These are phyloP conservation scores for Proisotoma minuta DNA, from an alignment of 2,888 invertebrate genomes.

Conservation along the genomic window DNA sequence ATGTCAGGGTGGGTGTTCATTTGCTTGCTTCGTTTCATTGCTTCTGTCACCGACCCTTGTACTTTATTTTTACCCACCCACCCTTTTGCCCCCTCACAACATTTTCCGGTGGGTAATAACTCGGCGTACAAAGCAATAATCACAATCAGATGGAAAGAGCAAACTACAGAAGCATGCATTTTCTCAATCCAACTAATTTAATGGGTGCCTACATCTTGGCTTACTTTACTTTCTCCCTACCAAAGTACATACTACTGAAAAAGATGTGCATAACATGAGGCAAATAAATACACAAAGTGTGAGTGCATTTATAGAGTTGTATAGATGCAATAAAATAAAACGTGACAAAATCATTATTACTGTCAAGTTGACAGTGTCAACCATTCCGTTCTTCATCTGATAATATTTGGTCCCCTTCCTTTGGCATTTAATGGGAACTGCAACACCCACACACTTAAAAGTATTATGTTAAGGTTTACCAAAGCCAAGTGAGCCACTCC, in stretches of 20 bases:
- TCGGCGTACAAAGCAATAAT: no score
- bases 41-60: neutral
- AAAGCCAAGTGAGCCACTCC: no score
- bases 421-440: no score
- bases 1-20: constrained; percentile 11
- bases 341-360: neutral
- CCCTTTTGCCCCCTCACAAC: neutral
- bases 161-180: neutral
- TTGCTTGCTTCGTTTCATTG: no score
- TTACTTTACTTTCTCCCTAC: neutral
- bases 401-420: no score
- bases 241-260: neutral
- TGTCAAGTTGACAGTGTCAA: no score
- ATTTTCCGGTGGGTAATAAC: no score
- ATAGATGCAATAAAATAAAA: neutral
- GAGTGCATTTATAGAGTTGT: neutral
- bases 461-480: no score
- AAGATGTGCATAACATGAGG: neutral
- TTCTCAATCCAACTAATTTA: neutral
- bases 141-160: neutral
- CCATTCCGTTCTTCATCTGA: no score
- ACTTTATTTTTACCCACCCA: neutral
- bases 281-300: neutral
- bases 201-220: neutral
- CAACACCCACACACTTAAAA: no score